These are phyloP conservation scores for Baccha elongata DNA, from an alignment of 2,888 invertebrate genomes.

Conservation along the genomic window DNA sequence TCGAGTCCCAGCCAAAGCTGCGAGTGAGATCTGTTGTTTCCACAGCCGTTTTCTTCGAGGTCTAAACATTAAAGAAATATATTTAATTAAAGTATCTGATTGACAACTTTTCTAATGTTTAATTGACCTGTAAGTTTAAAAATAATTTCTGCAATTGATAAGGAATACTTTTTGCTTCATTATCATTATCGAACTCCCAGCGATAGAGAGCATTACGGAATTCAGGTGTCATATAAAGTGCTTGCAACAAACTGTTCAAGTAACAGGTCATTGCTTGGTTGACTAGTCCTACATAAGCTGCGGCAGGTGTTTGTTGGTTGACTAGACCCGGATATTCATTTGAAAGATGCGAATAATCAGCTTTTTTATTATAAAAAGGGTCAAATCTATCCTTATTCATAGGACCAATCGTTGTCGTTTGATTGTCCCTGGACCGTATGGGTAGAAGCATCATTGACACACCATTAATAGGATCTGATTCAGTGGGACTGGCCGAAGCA, in stretches of 20 bases:
- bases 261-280: conserved; percentile 97
- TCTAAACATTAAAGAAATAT: conserved; percentile 83
- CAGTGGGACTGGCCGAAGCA: conserved; percentile 82
- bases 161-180: conserved; percentile 89
- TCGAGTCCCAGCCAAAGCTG: conserved; percentile 95
- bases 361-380: not conserved
- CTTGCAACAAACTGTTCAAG: conserved; percentile 93
- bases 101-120: not conserved
- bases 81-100: not conserved
- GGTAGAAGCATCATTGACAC: conserved; percentile 66
- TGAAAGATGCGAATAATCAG: conserved; percentile 54
- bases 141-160: conserved; percentile 94
- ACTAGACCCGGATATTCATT: conserved; percentile 89
- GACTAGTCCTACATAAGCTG: conserved; percentile 89
- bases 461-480: conserved; percentile 76
- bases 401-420: conserved; percentile 44
- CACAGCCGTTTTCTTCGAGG: conserved; percentile 89
- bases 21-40: conserved; percentile 94
- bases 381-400: conserved; percentile 65
- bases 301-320: conserved; percentile 82
- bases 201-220: conserved; percentile 94
- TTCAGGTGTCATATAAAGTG: conserved; percentile 95
- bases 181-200: conserved; percentile 90
- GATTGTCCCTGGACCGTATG: conserved; percentile 68
- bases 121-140: conserved; percentile 88